Conservation (phyloP, 2,797 vertebrate species). For the Cyclopterus lumpus region DNA sequence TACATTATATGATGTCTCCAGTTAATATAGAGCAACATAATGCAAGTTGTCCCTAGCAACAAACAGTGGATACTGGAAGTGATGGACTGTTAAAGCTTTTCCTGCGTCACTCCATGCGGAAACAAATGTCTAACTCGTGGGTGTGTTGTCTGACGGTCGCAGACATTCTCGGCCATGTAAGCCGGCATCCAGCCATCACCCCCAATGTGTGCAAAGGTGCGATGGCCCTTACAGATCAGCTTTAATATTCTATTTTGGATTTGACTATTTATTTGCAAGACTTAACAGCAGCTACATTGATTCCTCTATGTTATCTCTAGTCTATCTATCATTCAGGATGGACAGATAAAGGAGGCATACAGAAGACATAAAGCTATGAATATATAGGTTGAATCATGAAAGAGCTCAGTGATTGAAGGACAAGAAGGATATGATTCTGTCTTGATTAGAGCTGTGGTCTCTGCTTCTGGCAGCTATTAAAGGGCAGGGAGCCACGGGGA, state of each 20-base stretch:
- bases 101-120: too few species aligned
- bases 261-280: background rate
- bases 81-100: too few species aligned
- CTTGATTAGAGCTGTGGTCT: conserved; percentile 47
- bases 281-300: background rate
- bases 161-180: too few species aligned
- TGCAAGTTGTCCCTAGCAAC: too few species aligned
- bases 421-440: conserved; percentile 1
- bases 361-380: conserved; percentile 29
- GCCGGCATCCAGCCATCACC: too few species aligned
- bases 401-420: conserved; percentile 22
- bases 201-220: too few species aligned
- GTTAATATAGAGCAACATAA: too few species aligned
- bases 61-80: too few species aligned
- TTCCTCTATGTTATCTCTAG: background rate
- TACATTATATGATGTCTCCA: too few species aligned
- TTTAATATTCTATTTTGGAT: background rate
- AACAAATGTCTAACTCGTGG: too few species aligned
- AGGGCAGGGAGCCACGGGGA: conserved; percentile 64
- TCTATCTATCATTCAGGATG: background rate
- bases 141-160: too few species aligned
- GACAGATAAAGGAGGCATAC: conserved; percentile 24
- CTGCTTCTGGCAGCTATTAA: conserved; percentile 53
- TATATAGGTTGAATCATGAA: conserved; percentile 33
- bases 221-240: too few species aligned